phyloP scores from a whole-genome alignment of 2,113 vertebrate genomes.

The Lanius collurio region DNA sequence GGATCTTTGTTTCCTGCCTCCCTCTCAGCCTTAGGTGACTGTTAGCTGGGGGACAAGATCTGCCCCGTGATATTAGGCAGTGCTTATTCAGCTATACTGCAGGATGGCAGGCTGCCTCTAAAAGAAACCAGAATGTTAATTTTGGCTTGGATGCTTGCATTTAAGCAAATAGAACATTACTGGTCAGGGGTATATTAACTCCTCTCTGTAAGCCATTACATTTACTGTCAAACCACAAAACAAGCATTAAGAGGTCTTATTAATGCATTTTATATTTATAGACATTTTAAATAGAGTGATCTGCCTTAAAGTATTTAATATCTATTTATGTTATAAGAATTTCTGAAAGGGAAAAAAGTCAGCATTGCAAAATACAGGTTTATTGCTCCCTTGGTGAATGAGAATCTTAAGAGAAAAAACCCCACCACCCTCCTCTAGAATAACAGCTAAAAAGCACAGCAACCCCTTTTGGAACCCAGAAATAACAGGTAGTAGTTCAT shows the following conservation, averaged over 20 bases:
- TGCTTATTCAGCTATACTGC: slow-evolving; percentile 42
- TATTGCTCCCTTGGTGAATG: slow-evolving; percentile 41
- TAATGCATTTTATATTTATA: slow-evolving; percentile 65
- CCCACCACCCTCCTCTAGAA: neutral
- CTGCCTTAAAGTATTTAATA: slow-evolving; percentile 63
- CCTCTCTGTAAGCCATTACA: slow-evolving; percentile 64
- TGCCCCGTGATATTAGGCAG: slow-evolving; percentile 19
- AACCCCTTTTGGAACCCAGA: neutral
- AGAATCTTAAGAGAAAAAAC: neutral
- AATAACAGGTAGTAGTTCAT: neutral
- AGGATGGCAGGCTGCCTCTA: slow-evolving; percentile 52
- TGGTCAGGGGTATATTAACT: slow-evolving; percentile 65
- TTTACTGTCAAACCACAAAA: slow-evolving; percentile 72
- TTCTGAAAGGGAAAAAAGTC: slow-evolving; percentile 10
- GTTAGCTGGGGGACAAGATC: slow-evolving; percentile 2
- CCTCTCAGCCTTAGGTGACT: neutral
- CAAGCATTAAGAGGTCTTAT: slow-evolving; percentile 68
- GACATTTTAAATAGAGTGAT: slow-evolving; percentile 65
- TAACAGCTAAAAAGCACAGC: neutral
- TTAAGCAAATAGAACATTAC: slow-evolving; percentile 68
- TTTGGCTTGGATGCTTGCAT: slow-evolving; percentile 58
- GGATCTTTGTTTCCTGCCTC: neutral
- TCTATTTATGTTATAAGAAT: slow-evolving; percentile 52
- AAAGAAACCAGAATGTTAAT: slow-evolving; percentile 75
- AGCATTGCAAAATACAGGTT: slow-evolving; percentile 37